phyloP scores from a whole-genome alignment of 2,113 vertebrate species.

The Oryctolagus cuniculus region mOryCun1.1 NC_091432.1:73919501-73920000 shows the following conservation, averaged over 20 bases:
- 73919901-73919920: background rate
- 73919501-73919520: constrained; percentile 40
- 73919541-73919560: background rate
- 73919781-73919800: background rate
- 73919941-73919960: constrained; percentile 41
- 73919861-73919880: background rate
- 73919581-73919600: constrained; percentile 9
- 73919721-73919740: background rate
- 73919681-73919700: constrained; percentile 2
- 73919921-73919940: constrained; percentile 35
- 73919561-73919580: background rate
- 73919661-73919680: constrained; percentile 8
- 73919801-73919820: background rate
- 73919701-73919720: background rate
- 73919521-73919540: background rate
- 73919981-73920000: background rate
- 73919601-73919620: background rate
- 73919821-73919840: background rate
- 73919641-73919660: background rate
- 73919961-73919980: background rate
- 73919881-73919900: background rate
- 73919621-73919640: background rate
- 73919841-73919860: constrained; percentile 25
- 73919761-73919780: background rate
- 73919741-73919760: background rate